Percentiles rank a stretch among this genome's conserved stretches.
Conservation (phyloP, 2,113 vertebrate genomes). For the Chiloscyllium plagiosum region DNA sequence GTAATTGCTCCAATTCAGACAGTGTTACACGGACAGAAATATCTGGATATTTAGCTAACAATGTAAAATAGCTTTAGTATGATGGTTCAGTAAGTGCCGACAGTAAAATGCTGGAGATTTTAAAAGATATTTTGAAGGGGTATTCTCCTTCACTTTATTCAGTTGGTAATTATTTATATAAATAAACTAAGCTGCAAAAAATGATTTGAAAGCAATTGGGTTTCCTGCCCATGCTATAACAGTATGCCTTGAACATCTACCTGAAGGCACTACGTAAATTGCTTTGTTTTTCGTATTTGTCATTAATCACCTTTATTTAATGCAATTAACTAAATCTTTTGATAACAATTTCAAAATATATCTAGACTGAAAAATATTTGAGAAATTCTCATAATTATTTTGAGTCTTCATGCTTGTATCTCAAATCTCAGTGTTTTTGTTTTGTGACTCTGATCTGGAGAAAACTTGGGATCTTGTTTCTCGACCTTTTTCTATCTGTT, state of each 20-base stretch:
- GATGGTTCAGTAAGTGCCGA: neutral
- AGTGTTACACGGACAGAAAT: neutral
- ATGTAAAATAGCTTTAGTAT: neutral
- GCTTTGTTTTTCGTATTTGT: constrained; percentile 6
- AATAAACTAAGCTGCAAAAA: neutral
- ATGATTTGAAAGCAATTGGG: neutral
- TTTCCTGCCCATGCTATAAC: neutral
- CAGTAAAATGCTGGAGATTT: neutral
- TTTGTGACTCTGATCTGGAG: constrained; percentile 8
- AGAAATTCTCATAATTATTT: constrained; percentile 5
- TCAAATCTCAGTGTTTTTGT: neutral
- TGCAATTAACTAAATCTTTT: neutral
- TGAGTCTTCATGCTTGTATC: neutral
- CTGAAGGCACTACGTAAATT: neutral
- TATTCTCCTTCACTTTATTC: neutral
- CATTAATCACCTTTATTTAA: neutral
- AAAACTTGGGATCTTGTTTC: neutral
- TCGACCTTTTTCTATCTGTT: constrained; percentile 15
- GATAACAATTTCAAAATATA: neutral
- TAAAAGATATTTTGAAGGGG: neutral
- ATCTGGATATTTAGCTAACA: neutral
- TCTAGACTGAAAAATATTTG: neutral
- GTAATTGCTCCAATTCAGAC: neutral
- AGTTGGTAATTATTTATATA: neutral
- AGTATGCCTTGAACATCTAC: neutral